These are phyloP conservation scores for Eulacestoma nigropectus DNA, from an alignment of 2,113 vertebrate species.

Conservation along the genomic window DNA sequence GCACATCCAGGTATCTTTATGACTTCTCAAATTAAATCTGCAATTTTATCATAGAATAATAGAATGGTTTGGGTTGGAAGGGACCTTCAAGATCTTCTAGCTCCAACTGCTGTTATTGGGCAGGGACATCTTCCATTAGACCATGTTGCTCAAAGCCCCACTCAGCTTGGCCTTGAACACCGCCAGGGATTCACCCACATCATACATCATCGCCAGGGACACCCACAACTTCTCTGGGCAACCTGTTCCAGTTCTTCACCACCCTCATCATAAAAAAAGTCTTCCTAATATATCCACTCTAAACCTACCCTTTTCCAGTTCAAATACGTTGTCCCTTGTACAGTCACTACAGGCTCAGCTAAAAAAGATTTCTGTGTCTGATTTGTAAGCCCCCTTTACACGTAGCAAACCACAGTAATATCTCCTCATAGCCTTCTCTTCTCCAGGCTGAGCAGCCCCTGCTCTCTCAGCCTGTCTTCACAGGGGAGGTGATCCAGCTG, in stretches of 20 bases:
- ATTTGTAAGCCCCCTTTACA: background rate
- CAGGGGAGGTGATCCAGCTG: background rate
- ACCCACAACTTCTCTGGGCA: background rate
- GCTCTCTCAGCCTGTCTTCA: background rate
- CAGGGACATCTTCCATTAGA: background rate
- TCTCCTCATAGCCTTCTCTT: background rate
- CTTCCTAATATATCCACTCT: background rate
- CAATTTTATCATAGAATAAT: background rate
- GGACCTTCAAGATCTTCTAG: background rate
- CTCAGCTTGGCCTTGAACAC: background rate
- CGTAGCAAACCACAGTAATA: background rate
- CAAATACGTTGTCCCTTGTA: background rate
- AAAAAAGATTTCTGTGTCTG: background rate
- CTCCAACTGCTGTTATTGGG: background rate
- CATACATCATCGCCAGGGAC: too few species aligned
- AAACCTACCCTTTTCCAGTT: background rate
- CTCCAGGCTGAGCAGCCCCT: background rate
- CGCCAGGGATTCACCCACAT: too few species aligned
- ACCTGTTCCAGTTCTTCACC: background rate
- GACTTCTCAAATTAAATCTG: background rate
- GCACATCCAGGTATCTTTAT: background rate
- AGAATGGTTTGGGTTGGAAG: background rate
- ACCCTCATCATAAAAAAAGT: accelerated
- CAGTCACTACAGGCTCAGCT: background rate
- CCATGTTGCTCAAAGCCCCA: background rate